Conservation (phyloP, 2,113 vertebrate species). For the Anas platyrhynchos region DNA sequence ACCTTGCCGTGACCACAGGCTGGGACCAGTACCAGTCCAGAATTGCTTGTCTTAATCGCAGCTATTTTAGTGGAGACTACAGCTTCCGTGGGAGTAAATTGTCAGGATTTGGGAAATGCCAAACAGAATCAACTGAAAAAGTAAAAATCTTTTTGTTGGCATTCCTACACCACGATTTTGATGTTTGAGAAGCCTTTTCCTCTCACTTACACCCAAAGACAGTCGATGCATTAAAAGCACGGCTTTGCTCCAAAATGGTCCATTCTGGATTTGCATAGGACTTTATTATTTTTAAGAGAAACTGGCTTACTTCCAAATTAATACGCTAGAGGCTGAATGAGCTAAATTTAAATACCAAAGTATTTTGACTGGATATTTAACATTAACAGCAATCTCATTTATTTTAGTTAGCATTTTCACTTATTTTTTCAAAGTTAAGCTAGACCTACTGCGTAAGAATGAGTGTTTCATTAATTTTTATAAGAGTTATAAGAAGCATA, state of each 20-base stretch:
- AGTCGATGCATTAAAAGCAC: neutral
- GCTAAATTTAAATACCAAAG: slow-evolving; percentile 19
- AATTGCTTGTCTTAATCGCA: neutral
- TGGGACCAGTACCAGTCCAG: slow-evolving; percentile 5
- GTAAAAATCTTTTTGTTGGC: neutral
- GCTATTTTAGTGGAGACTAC: neutral
- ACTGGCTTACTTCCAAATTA: neutral
- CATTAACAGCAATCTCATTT: slow-evolving; percentile 33
- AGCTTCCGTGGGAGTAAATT: neutral
- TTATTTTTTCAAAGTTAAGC: slow-evolving; percentile 34
- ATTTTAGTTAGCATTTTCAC: slow-evolving; percentile 12
- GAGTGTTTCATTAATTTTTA: slow-evolving; percentile 63
- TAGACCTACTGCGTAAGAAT: neutral
- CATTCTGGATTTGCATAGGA: neutral
- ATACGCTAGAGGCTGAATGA: neutral
- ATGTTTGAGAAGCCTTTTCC: neutral
- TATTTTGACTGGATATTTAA: slow-evolving; percentile 27
- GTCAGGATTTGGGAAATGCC: slow-evolving; percentile 6
- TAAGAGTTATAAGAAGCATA: slow-evolving; percentile 50
- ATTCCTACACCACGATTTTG: neutral
- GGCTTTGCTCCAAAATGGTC: neutral
- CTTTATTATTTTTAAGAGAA: neutral
- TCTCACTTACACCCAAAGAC: neutral
- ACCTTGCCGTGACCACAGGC: neutral
- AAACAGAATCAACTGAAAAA: neutral